Percentiles rank a stretch among this genome's conserved stretches.
Conservation (phyloP, 2,113 vertebrate species). For the Symphodus melops region DNA sequence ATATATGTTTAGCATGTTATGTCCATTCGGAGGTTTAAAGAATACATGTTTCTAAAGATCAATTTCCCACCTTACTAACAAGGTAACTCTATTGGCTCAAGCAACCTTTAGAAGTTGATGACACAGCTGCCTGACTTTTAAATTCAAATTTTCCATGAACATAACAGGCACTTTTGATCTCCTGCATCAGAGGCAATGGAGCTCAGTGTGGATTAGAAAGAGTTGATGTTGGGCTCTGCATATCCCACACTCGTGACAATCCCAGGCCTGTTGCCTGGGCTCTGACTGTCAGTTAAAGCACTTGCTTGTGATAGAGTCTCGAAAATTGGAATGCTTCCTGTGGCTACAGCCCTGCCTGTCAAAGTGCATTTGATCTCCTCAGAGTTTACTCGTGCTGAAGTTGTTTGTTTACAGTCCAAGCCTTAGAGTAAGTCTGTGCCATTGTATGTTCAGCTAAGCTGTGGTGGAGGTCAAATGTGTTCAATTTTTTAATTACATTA, state of each 20-base stretch:
- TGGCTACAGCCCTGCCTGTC: constrained; percentile 68
- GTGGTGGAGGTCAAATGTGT: constrained; percentile 33
- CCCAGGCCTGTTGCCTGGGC: constrained; percentile 32
- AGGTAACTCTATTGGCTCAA: constrained; percentile 28
- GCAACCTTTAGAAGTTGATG: constrained; percentile 40
- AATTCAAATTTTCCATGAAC: constrained; percentile 43
- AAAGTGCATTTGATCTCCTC: constrained; percentile 66
- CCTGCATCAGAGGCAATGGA: constrained; percentile 44
- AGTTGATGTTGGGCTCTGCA: constrained; percentile 42
- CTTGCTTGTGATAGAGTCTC: constrained; percentile 55
- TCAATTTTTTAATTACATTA: constrained; percentile 34
- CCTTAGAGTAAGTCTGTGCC: constrained; percentile 40
- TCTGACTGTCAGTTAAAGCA: constrained; percentile 67
- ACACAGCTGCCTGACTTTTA: constrained; percentile 26
- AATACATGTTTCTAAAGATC: constrained; percentile 35
- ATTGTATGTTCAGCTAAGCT: constrained; percentile 21
- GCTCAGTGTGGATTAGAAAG: constrained; percentile 48
- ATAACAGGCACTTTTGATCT: constrained; percentile 57
- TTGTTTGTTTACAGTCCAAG: constrained; percentile 64
- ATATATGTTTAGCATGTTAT: not conserved
- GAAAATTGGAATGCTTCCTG: constrained; percentile 69
- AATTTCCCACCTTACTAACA: constrained; percentile 33
- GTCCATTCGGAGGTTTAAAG: constrained; percentile 7
- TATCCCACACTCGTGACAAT: constrained; percentile 54
- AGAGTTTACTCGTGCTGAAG: constrained; percentile 58